Percentiles rank a stretch among this genome's conserved stretches.
Evolutionary conservation across 1,140 invertebrate species (phyloP).

Genomic region (Choristoneura fumiferana): DNA sequence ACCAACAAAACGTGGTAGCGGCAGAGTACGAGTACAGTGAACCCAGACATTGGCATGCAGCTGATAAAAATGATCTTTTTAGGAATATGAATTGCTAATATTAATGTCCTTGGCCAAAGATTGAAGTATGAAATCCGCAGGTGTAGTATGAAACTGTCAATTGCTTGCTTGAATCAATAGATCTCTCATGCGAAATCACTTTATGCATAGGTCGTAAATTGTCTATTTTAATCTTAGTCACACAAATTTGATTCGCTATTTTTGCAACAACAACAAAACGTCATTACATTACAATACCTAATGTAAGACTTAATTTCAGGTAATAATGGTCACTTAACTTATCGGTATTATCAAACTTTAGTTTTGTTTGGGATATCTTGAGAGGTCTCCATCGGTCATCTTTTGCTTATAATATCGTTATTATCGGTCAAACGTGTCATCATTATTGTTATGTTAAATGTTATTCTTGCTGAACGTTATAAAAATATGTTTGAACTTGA

Average conservation of each 20-base stretch:
- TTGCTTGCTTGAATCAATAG: neutral
- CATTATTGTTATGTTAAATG: neutral
- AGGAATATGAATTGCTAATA: slow-evolving; percentile 47
- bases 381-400: neutral
- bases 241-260: no score
- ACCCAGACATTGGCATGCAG: slow-evolving; percentile 29
- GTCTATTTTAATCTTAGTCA: no score
- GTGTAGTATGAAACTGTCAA: slow-evolving; percentile 29
- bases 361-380: no score
- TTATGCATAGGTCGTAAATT: no score
- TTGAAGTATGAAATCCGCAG: slow-evolving; percentile 38
- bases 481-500: no score
- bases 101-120: slow-evolving; percentile 42
- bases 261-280: no score
- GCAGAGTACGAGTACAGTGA: slow-evolving; percentile 40
- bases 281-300: no score
- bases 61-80: slow-evolving; percentile 35
- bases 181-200: neutral
- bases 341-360: no score
- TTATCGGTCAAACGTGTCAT: slow-evolving; percentile 3
- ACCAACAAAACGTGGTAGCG: neutral
- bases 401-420: neutral
- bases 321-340: no score
- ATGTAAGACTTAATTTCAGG: no score
- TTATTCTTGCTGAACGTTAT: no score